Base-by-base conservation (phyloP, 2,113 vertebrate species). In the Perca schrenkii region DNA sequence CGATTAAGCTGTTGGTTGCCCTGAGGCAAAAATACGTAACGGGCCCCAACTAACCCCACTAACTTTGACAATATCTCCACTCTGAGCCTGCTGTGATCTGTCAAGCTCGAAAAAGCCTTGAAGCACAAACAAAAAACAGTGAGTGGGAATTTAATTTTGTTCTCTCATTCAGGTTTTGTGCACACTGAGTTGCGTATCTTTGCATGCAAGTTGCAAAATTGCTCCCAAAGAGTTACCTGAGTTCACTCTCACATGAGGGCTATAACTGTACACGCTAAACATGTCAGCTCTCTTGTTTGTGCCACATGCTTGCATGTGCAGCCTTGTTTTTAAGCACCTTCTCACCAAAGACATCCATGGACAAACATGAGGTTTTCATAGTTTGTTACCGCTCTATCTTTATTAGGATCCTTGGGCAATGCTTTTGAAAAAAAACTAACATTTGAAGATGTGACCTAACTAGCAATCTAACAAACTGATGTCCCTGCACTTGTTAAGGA, bases 161-260 rank as follows among this genome's bases (percentile, higher is more conserved):
- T 21, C 28, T 57, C 19, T 36, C 0, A 1, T 72, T 3, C 40
- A 17, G 31, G 19, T 47, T 73, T 63, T 57, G 25, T 31, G 19
- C 40, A 49, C 57, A 70, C 28, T 22, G 3, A 66, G 47, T 12
- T 57, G 50, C 17, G 17, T 28, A 68, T 36, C 46, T 71, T 46
- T 69, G 46, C 50, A 68, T 4, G 16, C n/a, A 77, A 73, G 43
- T 3, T 47, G 21, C 19, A 75, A 75, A 31, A 64, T 6, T 57
- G 25, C 4, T 31, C 6, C 13, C 8, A 47, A 46, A 46, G n/a
- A 56, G 14, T 50, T 50, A 43, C 14, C n/a, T 12, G 49, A 65
- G 15, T 19, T 75, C 7, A 11, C 31, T 34, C 22, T 72, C 40
- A 54, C 60, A 13, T 47, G 40, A 46, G 36, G 5, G 46, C 1